Evolutionary conservation across 2,113 vertebrate species (phyloP).

Genomic region (Daphoenositta chrysoptera): DNA sequence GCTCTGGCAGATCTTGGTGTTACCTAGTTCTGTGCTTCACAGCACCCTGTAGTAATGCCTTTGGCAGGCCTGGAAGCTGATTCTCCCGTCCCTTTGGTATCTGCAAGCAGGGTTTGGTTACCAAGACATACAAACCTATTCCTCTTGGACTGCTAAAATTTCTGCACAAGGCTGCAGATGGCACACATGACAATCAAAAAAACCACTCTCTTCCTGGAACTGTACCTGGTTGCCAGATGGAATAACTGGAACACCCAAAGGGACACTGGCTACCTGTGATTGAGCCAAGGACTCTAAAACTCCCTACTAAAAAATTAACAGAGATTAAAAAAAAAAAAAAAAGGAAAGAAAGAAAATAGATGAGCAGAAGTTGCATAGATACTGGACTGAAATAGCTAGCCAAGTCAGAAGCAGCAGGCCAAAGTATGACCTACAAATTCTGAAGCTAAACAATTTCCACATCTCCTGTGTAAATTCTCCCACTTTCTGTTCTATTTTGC

Average conservation of each 20-base stretch:
- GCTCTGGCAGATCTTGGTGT: not conserved
- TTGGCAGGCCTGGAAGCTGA: fast-evolving
- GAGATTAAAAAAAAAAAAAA: not conserved
- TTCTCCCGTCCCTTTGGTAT: not conserved
- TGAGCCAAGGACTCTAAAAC: not conserved
- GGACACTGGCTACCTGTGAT: not conserved
- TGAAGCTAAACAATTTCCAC: not conserved
- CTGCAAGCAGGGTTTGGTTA: not conserved
- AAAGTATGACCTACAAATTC: not conserved
- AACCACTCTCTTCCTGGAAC: not conserved
- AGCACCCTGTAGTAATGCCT: not conserved
- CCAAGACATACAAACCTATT: not conserved
- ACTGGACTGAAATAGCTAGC: not conserved
- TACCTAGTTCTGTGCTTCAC: not conserved
- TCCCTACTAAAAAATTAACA: not conserved
- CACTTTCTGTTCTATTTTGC: slow-evolving; percentile 1
- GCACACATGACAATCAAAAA: not conserved
- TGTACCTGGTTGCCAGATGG: not conserved
- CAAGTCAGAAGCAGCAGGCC: not conserved
- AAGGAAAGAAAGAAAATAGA: not conserved
- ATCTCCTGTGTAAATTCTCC: not conserved
- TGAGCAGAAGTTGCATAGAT: not conserved
- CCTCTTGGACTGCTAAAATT: not conserved
- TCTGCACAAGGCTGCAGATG: not conserved
- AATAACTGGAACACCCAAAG: not conserved